phyloP scores from a whole-genome alignment of 2,797 vertebrate species.

The Tiaroga cobitis region DNA sequence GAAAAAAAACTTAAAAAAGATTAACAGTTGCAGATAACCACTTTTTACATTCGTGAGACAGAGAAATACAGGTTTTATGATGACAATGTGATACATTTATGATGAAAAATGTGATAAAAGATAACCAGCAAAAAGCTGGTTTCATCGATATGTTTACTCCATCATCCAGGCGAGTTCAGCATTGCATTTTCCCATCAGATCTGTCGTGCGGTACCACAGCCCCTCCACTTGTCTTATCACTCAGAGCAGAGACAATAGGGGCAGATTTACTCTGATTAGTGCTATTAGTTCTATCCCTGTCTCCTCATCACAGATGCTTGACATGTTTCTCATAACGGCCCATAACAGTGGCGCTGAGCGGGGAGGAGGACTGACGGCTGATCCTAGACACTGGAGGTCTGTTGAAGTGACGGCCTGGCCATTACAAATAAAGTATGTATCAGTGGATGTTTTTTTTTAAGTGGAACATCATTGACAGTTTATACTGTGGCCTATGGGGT shows the following conservation, averaged over 20 bases:
- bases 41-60: not conserved
- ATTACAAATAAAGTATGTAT: not conserved
- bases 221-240: constrained; percentile 64
- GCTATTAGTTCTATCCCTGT: constrained; percentile 71
- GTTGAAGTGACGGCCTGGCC: constrained; percentile 18
- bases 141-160: constrained; percentile 45
- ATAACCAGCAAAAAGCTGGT: constrained; percentile 19
- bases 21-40: not conserved
- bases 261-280: constrained; percentile 77
- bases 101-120: too few species aligned
- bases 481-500: not conserved
- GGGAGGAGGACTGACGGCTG: constrained; percentile 47
- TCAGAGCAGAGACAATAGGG: constrained; percentile 74
- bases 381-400: constrained; percentile 32
- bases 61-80: not conserved
- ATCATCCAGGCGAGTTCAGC: constrained; percentile 48
- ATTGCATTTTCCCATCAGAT: constrained; percentile 40
- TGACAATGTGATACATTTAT: not conserved
- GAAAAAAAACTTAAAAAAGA: not conserved
- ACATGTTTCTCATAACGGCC: constrained; percentile 70
- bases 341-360: constrained; percentile 55
- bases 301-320: constrained; percentile 72
- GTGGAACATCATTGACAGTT: not conserved
- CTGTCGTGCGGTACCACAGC: constrained; percentile 45
- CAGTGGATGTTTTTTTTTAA: not conserved